Base-by-base conservation (phyloP, 64 coral and sea anemone genomes). In the Trachythela sp. region DNA sequence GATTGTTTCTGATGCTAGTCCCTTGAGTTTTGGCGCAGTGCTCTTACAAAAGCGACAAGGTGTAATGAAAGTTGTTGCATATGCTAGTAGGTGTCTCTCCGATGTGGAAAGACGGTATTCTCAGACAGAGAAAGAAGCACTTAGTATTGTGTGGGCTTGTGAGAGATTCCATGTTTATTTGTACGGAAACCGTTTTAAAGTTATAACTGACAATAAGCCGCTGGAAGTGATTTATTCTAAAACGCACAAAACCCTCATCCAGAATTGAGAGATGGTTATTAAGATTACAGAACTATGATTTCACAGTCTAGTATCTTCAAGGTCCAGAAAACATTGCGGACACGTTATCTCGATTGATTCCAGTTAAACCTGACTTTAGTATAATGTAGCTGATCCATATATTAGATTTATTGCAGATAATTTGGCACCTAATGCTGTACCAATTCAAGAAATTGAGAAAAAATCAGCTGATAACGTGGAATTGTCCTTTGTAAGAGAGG, bases 211-310 rank as follows among this genome's bases (percentile, higher is more conserved):
- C 35, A 1, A 80, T 80, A 80, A 80, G 34, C 75, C 75, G 34
- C 34, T 80, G 20, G 75, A 80, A 36, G 75, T 80, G 32, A 37
- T 80, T 80, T 80, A 80, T 36, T 80, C 75, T 18, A 80, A 80
- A 80, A 80, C 75, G 11, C 75, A 80, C 20, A 80, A 37, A 18
- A n/a, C 75, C 75, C 33, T 80, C 75, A 15, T n/a, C 75, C 4
- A 11, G 75, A 39, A 80, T 80, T 18, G 32, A 80, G 20, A 35
- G 75, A 37, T 80, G 75, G 75, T n/a, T 80, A 15, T 80, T 80
- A 22, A 80, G 75, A 39, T 80, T 80, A 37, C 75, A 80, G 75
- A 39, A 35, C 13, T 80, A 80, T 39, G 75, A 80, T 36, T 80
- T 37, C 34, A 80, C 75, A 15, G 75, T 80, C 8, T 9, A 80